These are phyloP conservation scores for Drosophila mercatorum DNA, from an alignment of 2,888 invertebrate genomes.

Conservation along the genomic window DNA sequence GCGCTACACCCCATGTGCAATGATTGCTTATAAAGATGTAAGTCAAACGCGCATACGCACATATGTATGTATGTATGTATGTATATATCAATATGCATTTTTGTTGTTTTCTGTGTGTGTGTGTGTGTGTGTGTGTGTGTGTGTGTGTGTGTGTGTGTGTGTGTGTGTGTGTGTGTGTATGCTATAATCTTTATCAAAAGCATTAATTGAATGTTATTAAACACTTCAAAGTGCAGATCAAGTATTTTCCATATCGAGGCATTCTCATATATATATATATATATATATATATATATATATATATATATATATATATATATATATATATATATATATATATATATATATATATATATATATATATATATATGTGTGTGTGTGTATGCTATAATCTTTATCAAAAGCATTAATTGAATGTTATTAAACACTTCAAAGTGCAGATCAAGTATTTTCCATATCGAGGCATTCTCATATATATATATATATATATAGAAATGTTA, in stretches of 20 bases:
- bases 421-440: no score
- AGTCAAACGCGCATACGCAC: constrained; percentile 59
- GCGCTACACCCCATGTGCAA: constrained; percentile 16
- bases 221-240: no score
- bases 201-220: not conserved
- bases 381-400: not conserved
- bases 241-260: no score
- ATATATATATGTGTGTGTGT: not conserved
- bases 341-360: not conserved
- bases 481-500: not conserved
- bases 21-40: constrained; percentile 51
- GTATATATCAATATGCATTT: not conserved
- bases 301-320: not conserved
- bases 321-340: not conserved
- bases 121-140: no score
- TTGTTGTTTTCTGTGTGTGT: not conserved
- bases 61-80: not conserved
- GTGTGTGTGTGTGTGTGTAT: not conserved
- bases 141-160: not conserved
- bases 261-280: not conserved
- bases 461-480: not conserved
- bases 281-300: not conserved
- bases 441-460: no score
- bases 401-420: constrained; percentile 1
- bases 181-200: constrained; percentile 4